Percentiles rank a stretch among this genome's conserved stretches.
Evolutionary conservation across 2,113 vertebrate genomes (phyloP).

Genomic region (Lophochroa leadbeateri): DNA sequence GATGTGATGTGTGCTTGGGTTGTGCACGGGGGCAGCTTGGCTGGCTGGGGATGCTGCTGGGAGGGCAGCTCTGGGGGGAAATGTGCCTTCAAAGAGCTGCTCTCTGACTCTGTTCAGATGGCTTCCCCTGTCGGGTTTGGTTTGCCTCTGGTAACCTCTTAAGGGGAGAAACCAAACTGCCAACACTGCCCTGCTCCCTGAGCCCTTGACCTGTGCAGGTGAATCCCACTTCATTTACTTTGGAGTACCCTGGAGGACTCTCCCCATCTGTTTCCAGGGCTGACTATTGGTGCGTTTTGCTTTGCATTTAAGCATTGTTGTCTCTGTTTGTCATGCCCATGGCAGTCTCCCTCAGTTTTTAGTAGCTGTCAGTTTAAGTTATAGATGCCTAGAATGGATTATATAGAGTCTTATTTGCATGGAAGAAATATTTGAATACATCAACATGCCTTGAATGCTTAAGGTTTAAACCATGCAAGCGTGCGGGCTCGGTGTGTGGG

Average conservation of each 20-base stretch:
- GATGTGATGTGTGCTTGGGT: neutral
- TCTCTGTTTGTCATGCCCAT: neutral
- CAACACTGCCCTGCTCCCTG: neutral
- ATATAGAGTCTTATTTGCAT: conserved; percentile 4
- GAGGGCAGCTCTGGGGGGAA: neutral
- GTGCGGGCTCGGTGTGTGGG: neutral
- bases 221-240: neutral
- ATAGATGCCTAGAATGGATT: neutral
- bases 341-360: neutral
- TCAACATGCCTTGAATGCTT: neutral
- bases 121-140: neutral
- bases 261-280: neutral
- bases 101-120: neutral
- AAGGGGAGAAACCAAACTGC: neutral
- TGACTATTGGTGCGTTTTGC: neutral
- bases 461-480: neutral
- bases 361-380: conserved; percentile 36
- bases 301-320: neutral
- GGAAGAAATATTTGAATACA: neutral
- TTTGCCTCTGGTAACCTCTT: neutral
- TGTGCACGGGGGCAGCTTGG: accelerated
- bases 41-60: neutral
- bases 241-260: neutral
- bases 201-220: neutral
- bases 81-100: neutral